Evolutionary conservation across 23 tunicate species (phyloP).

Genomic region (Aplidium turbinatum): DNA sequence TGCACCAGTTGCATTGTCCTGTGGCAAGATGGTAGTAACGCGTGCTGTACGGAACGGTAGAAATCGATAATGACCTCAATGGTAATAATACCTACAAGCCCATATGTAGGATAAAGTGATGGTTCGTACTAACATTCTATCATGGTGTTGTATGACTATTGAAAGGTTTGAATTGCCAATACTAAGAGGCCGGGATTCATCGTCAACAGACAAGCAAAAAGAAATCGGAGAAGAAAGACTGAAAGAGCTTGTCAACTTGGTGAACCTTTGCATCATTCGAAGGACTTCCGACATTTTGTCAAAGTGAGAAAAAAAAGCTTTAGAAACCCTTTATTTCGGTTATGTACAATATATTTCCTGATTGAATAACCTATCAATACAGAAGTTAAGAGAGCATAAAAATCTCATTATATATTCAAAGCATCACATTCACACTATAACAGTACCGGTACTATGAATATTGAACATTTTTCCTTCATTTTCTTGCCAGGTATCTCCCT

Average conservation of each 20-base stretch:
- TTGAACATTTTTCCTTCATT: too few relatives aligned
- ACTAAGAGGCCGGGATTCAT: conserved; percentile 85
- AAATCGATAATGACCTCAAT: too few relatives aligned
- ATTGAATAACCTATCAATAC: too few relatives aligned
- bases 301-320: conserved; percentile 78
- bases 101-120: background rate
- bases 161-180: conserved; percentile 87
- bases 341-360: too few relatives aligned
- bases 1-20: too few relatives aligned
- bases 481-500: conserved; percentile 73
- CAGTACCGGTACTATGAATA: too few relatives aligned
- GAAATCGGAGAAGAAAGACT: conserved; percentile 74
- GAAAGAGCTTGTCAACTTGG: conserved; percentile 70
- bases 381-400: too few relatives aligned
- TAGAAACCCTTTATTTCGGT: too few relatives aligned
- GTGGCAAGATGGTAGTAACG: too few relatives aligned
- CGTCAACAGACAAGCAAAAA: conserved; percentile 72
- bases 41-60: too few relatives aligned
- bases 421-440: too few relatives aligned
- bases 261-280: conserved; percentile 89
- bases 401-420: too few relatives aligned
- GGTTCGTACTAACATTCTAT: background rate
- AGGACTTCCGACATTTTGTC: conserved; percentile 91
- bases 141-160: conserved; percentile 1
- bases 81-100: background rate